Evolutionary conservation across 2,797 vertebrate species (phyloP).

Genomic region (Smutsia temminckii): DNA sequence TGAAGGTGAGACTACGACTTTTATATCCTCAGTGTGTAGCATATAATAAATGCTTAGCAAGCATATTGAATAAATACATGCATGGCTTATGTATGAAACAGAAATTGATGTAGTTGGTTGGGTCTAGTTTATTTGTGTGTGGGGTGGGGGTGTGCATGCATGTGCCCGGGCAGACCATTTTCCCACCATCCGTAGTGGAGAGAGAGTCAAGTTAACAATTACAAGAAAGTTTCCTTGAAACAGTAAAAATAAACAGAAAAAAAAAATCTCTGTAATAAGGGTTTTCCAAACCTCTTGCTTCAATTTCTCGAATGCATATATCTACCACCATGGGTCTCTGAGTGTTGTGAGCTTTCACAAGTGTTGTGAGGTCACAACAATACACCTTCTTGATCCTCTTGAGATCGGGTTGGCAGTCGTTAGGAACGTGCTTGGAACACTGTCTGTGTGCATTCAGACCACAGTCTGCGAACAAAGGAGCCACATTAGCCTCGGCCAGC

Average conservation of each 20-base stretch:
- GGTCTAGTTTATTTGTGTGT: background rate
- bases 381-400: constrained; percentile 98
- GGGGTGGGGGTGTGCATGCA: too few species aligned
- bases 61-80: background rate
- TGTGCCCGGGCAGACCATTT: background rate
- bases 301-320: constrained; percentile 97
- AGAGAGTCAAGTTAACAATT: background rate
- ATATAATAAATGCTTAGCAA: background rate
- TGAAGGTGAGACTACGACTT: background rate
- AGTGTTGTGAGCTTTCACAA: constrained; percentile 97
- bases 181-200: background rate
- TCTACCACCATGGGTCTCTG: constrained; percentile 98
- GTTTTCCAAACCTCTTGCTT: constrained; percentile 92
- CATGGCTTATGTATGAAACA: background rate
- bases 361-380: constrained; percentile 97
- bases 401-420: constrained; percentile 98
- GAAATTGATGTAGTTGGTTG: background rate
- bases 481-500: background rate
- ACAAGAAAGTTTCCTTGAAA: background rate
- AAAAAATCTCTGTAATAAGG: background rate
- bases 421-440: constrained; percentile 98
- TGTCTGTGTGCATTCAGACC: constrained; percentile 99
- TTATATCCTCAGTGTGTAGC: background rate
- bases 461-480: constrained; percentile 89
- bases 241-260: background rate